These are phyloP conservation scores for Bujurquina vittata DNA, from an alignment of 2,113 vertebrate genomes.

Conservation along the genomic window DNA sequence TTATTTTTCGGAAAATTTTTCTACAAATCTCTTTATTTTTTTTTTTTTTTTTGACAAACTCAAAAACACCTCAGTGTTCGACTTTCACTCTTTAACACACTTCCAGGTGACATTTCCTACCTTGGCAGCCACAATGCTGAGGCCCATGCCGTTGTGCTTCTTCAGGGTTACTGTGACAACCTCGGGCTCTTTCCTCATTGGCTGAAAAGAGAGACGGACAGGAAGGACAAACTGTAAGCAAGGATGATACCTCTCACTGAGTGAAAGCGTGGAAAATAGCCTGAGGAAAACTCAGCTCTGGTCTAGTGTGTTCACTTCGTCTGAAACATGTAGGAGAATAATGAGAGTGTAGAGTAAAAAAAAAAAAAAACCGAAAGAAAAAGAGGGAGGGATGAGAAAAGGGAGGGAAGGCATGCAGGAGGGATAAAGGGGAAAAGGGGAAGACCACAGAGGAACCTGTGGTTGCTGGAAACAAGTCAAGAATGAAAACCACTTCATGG, in stretches of 20 bases:
- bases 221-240: constrained; percentile 45
- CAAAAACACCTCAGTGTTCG: neutral
- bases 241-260: constrained; percentile 22
- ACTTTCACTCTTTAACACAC: constrained; percentile 10
- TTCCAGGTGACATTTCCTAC: constrained; percentile 77
- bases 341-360: constrained; percentile 8
- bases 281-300: neutral
- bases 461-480: constrained; percentile 78
- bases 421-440: constrained; percentile 52
- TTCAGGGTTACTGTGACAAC: constrained; percentile 97
- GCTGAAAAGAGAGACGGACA: constrained; percentile 79
- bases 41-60: no score
- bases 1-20: no score
- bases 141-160: constrained; percentile 98
- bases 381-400: constrained; percentile 44
- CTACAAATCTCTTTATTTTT: no score
- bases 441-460: constrained; percentile 77
- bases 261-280: neutral
- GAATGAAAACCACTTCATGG: constrained; percentile 81
- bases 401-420: constrained; percentile 55
- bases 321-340: constrained; percentile 12
- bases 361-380: neutral
- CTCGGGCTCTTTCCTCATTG: constrained; percentile 96
- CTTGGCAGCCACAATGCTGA: constrained; percentile 99
- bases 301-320: neutral